Evolutionary conservation across 2,797 vertebrate species (phyloP), one percentile per base, ranked within the genome.

Genomic region (Enteromius thamalakanensis): DNA sequence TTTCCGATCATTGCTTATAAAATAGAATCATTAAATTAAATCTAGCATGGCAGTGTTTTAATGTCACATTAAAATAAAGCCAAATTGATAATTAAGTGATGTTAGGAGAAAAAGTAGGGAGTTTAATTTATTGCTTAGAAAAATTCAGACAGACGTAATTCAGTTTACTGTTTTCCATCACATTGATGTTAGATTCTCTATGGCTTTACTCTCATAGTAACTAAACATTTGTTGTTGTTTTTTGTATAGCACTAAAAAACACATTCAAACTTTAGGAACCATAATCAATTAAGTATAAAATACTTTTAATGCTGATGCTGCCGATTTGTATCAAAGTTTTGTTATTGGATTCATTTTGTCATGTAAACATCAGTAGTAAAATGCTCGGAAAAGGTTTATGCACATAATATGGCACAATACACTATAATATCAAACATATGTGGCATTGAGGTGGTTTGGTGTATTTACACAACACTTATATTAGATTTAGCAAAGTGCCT

Each of bases 401-500:
- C 64, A 29, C 40, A 62, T 23, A 45, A 51, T 74, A 79, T 53
- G 40, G 58, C 74, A 51, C 12, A 69, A 68, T 82, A 76, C 55
- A 42, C 26, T 58, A 19, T 83, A 78, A 83, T 62, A 69, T 37
- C 76, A 80, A 84, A 83, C 82, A 72, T 34, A 76, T 77, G 65
- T 10, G 37, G 47, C 67, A 84, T 53, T 62, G 78, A 83, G 82
- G 37, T 67, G 60, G 58, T 77, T 82, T 82, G 71, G 76, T 62
- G 60, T 68, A 76, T 77, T 85, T 67, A 84, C 72, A 47, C 78
- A 84, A 37, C 58, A 42, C 55, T 81, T 68, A 68, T 67, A 81
- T 84, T 84, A 67, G 86, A 76, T 84, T 85, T 74, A 86, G 76
- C 65, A 62, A 85, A 72, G 85, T 76, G 65, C 78, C 64, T 77